phyloP scores from a whole-genome alignment of 2,113 vertebrate species.

The Cyrtonyx montezumae region DNA sequence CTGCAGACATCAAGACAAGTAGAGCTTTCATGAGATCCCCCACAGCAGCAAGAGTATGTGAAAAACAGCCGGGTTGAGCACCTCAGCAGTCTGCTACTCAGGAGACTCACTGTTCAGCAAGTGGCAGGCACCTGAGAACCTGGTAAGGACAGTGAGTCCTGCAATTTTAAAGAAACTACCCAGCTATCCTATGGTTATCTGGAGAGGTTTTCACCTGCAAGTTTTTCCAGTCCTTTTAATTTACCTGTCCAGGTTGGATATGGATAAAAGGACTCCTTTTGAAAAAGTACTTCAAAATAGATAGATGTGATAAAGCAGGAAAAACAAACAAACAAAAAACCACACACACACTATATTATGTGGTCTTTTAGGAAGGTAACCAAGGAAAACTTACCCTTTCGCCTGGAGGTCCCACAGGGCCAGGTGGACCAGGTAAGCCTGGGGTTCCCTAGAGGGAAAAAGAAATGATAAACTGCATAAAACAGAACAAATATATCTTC shows the following conservation, averaged over 20 bases:
- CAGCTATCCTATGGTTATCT: neutral
- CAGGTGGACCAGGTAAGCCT: constrained; percentile 85
- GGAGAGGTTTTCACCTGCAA: neutral
- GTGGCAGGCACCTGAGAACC: neutral
- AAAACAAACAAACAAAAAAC: fast-evolving
- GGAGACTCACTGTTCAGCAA: neutral
- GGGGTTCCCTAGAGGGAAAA: constrained; percentile 83
- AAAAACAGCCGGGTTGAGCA: neutral
- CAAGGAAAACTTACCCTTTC: constrained; percentile 83
- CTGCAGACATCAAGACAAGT: neutral
- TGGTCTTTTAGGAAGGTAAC: neutral
- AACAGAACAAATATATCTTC: neutral
- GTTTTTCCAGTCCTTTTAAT: neutral
- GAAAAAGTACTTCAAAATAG: neutral
- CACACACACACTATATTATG: fast-evolving
- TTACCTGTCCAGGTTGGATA: neutral
- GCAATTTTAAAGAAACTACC: neutral
- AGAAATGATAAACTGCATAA: neutral
- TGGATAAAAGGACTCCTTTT: neutral
- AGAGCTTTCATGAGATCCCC: neutral
- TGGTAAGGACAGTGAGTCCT: neutral
- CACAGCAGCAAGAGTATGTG: neutral
- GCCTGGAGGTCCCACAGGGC: constrained; percentile 89
- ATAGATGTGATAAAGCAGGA: neutral
- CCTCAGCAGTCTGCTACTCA: neutral